Conservation (phyloP, 2,888 invertebrate species). For the Parasteatoda lunata region DNA sequence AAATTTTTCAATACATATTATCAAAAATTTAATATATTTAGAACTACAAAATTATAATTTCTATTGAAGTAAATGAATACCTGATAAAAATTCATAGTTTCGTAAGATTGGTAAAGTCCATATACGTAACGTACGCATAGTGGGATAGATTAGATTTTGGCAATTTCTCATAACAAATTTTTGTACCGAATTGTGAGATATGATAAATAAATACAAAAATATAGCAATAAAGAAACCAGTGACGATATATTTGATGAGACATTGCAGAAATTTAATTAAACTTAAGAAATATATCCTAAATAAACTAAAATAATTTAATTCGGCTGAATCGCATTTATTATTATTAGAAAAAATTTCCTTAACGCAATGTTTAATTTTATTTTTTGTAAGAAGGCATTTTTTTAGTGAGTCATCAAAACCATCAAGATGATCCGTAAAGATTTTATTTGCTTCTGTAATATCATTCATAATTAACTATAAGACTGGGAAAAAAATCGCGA, state of each 20-base stretch:
- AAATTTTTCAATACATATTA: too few species aligned
- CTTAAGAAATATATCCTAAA: not conserved
- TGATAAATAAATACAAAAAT: constrained; percentile 62
- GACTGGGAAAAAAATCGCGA: too few species aligned
- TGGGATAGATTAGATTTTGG: constrained; percentile 87
- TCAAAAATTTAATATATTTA: too few species aligned
- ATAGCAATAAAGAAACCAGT: constrained; percentile 24
- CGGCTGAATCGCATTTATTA: not conserved
- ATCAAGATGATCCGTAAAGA: constrained; percentile 15
- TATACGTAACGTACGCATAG: constrained; percentile 82
- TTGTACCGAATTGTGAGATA: constrained; percentile 77
- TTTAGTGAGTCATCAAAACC: constrained; percentile 8
- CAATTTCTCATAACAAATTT: constrained; percentile 82
- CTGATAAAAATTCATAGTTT: constrained; percentile 83
- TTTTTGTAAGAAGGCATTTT: constrained; percentile 6
- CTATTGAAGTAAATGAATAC: constrained; percentile 75
- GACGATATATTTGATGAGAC: constrained; percentile 34
- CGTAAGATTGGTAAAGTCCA: constrained; percentile 85
- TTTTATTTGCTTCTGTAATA: constrained; percentile 11
- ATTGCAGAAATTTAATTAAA: constrained; percentile 10
- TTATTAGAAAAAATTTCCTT: constrained; percentile 25
- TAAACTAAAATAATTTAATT: not conserved
- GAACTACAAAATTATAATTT: too few species aligned
- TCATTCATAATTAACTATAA: constrained; percentile 4
- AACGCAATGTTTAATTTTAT: constrained; percentile 19